These are phyloP conservation scores for Danaus melanippus DNA, from an alignment of 1,140 invertebrate genomes.

Conservation along the genomic window DNA sequence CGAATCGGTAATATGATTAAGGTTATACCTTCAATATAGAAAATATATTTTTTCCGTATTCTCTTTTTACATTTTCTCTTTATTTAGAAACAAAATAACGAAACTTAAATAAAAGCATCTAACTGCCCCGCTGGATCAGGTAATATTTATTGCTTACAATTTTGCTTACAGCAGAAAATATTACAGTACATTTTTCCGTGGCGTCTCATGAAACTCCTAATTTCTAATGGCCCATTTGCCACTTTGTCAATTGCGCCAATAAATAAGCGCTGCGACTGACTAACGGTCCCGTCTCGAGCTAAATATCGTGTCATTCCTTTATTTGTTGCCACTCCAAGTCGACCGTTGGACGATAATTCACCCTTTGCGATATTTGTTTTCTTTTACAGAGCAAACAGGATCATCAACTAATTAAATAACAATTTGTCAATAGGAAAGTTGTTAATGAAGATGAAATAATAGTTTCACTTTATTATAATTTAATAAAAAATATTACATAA, in stretches of 20 bases:
- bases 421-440: not conserved
- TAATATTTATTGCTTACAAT: conserved; percentile 63
- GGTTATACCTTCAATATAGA: too few relatives aligned
- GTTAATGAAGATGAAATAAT: too few relatives aligned
- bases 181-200: conserved; percentile 59
- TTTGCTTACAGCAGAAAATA: conserved; percentile 59
- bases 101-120: too few relatives aligned
- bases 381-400: not conserved
- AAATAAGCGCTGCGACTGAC: conserved; percentile 38
- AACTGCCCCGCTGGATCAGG: too few relatives aligned
- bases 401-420: not conserved
- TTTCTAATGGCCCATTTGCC: conserved; percentile 69
- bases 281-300: conserved; percentile 24
- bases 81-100: too few relatives aligned
- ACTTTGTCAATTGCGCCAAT: conserved; percentile 68
- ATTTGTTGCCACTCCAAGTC: conserved; percentile 12
- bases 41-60: too few relatives aligned
- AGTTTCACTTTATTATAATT: too few relatives aligned
- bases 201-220: conserved; percentile 50
- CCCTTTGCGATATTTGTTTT: too few relatives aligned
- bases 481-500: too few relatives aligned
- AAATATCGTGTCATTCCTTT: conserved; percentile 29
- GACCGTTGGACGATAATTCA: not conserved
- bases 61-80: too few relatives aligned
- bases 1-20: too few relatives aligned